Conservation (phyloP, 2,113 vertebrate genomes). For the Diadophis punctatus region DNA sequence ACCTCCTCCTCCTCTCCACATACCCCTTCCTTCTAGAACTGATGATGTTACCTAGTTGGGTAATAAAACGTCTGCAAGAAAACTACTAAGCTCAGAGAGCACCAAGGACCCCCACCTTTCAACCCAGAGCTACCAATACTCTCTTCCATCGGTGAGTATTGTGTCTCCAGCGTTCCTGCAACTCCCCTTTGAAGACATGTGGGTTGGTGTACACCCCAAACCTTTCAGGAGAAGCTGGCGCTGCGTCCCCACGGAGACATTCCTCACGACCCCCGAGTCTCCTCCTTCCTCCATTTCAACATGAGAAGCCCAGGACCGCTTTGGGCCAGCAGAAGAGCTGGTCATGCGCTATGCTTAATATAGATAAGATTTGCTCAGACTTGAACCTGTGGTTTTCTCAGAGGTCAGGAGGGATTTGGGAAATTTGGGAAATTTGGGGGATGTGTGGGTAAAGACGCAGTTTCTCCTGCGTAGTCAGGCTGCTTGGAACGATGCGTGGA, state of each 20-base stretch:
- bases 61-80: too few species aligned
- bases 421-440: neutral
- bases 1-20: too few species aligned
- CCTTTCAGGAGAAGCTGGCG: neutral
- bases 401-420: neutral
- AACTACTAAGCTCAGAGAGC: too few species aligned
- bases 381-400: neutral
- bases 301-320: accelerated
- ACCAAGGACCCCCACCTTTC: too few species aligned
- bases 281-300: neutral
- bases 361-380: neutral
- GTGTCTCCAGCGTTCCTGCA: neutral
- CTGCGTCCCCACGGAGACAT: neutral
- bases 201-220: neutral
- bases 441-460: neutral
- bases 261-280: neutral
- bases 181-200: neutral
- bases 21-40: too few species aligned
- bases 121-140: too few species aligned
- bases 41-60: too few species aligned
- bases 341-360: neutral
- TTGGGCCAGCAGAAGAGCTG: neutral
- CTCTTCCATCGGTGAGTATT: too few species aligned
- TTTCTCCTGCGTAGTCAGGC: neutral
- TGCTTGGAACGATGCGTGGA: neutral